Base-by-base conservation (phyloP, 1,140 invertebrate genomes). In the Aethina tumida region DNA sequence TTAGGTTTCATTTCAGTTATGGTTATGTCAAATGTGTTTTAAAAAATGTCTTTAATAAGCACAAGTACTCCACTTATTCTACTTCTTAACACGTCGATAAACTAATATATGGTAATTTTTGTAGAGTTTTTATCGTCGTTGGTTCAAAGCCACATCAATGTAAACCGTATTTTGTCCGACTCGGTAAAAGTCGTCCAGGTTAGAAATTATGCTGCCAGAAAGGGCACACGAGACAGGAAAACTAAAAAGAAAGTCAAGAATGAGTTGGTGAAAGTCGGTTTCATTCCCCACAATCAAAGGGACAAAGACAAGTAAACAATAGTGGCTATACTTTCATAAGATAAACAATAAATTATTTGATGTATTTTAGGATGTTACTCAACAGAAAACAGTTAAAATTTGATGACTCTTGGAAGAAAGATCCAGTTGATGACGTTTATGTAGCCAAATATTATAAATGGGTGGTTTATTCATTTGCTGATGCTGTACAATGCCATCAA, bases 201-300 rank as follows among this genome's bases (percentile, higher is more conserved):
- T 5, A 29, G 50, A 27, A 38, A 45, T 28, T 75, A 71, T 65
- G 81, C 81, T 9, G 81, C 82, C 6, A 69, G 83, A 37, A 85
- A 80, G 63, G 79, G 83, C 39, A 84, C 81, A 4, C 69, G 84
- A 45, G 81, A 79, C 40, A 79, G 74, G 50, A 71, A 70, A 7
- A 66, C 68, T 15, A 77, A 80, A 34, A 76, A 77, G 33, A 84
- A 81, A 62, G 70, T 79, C 21, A 81, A 83, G 59, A 69, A 71
- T 17, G 75, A 75, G 53, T 66, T 79, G 8, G 66, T 77, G 55
- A 81, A 84, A 70, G 64, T 75, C 32, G 72, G 71, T 35, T 77
- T 75, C 41, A 71, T 76, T 14, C 73, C 77, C 2, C 71, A 75
- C 44, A 75, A 76, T 35, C 60, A 71, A 49, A 60, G 69, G 51